These are phyloP conservation scores for Rhamphomyia laevipes DNA, from an alignment of 2,888 invertebrate species.

Conservation along the genomic window DNA sequence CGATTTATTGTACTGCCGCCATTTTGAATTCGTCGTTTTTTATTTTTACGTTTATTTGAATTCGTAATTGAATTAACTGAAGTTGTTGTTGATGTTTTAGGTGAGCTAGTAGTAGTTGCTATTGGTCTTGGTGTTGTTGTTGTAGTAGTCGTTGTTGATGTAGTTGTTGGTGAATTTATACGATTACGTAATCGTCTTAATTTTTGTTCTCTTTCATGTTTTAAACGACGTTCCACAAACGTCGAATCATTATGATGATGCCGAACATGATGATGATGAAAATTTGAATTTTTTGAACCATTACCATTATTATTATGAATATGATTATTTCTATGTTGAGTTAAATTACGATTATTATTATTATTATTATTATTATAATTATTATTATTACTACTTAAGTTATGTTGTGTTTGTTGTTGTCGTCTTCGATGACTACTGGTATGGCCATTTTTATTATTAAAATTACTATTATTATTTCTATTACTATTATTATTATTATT, in stretches of 20 bases:
- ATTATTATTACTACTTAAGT: conserved; percentile 30
- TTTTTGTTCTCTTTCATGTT: conserved; percentile 28
- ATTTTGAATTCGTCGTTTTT: too few species aligned
- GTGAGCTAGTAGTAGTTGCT: conserved; percentile 13
- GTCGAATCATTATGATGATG: conserved; percentile 35
- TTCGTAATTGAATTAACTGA: background rate
- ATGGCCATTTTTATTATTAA: conserved; percentile 19
- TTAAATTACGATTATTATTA: conserved; percentile 11
- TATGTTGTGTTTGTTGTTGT: conserved; percentile 16
- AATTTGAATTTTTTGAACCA: conserved; percentile 1
- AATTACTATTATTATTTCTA: conserved; percentile 23
- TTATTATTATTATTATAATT: conserved; percentile 18
- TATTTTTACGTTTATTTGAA: background rate
- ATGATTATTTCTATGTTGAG: conserved; percentile 12
- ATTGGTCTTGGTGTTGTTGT: conserved; percentile 13
- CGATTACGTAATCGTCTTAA: conserved; percentile 21
- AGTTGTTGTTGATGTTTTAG: background rate
- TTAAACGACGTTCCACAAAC: conserved; percentile 27
- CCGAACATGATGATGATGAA: conserved; percentile 29
- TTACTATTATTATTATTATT: conserved; percentile 19
- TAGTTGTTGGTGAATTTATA: conserved; percentile 16
- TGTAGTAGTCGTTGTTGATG: conserved; percentile 18
- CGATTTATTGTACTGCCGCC: too few species aligned
- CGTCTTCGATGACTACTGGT: conserved; percentile 19
- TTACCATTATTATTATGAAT: conserved; percentile 16